Percentiles rank a stretch among this genome's conserved stretches.
Evolutionary conservation across 2,888 invertebrate genomes (phyloP).

Genomic region (Pyralis farinalis): DNA sequence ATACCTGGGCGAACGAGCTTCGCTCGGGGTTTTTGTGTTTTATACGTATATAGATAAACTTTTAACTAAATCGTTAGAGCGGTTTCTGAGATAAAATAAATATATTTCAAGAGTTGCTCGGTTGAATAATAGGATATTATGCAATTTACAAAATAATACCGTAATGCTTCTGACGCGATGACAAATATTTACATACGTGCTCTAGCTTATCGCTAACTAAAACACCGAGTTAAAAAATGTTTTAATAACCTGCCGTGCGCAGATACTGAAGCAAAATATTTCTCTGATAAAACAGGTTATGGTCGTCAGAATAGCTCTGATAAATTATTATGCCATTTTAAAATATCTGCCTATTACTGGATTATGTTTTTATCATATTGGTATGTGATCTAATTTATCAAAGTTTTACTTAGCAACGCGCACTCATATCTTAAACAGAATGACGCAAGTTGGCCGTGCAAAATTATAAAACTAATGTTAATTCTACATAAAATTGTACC

Average conservation of each 20-base stretch:
- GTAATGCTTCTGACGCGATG: not conserved
- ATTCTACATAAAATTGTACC: too few relatives aligned
- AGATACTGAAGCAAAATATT: slow-evolving; percentile 17
- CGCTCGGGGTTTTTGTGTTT: too few relatives aligned
- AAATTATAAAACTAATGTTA: too few relatives aligned
- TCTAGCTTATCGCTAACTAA: slow-evolving; percentile 2
- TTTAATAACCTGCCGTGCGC: slow-evolving; percentile 4
- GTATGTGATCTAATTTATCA: not conserved
- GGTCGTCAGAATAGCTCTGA: slow-evolving; percentile 55
- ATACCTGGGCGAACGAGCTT: too few relatives aligned
- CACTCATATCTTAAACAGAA: too few relatives aligned
- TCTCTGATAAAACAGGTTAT: slow-evolving; percentile 48
- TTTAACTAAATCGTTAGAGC: too few relatives aligned
- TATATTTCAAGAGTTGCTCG: too few relatives aligned
- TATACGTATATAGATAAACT: too few relatives aligned
- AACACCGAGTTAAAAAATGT: slow-evolving; percentile 3
- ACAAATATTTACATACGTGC: not conserved
- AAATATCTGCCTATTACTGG: not conserved
- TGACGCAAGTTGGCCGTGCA: too few relatives aligned
- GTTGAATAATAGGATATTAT: too few relatives aligned
- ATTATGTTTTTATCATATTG: not conserved
- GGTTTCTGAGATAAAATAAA: too few relatives aligned
- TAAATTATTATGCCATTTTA: not conserved
- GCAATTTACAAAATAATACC: not conserved
- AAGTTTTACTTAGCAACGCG: too few relatives aligned